phyloP scores from a whole-genome alignment of 2,888 invertebrate genomes.

The Hirudinaria manillensis region DNA sequence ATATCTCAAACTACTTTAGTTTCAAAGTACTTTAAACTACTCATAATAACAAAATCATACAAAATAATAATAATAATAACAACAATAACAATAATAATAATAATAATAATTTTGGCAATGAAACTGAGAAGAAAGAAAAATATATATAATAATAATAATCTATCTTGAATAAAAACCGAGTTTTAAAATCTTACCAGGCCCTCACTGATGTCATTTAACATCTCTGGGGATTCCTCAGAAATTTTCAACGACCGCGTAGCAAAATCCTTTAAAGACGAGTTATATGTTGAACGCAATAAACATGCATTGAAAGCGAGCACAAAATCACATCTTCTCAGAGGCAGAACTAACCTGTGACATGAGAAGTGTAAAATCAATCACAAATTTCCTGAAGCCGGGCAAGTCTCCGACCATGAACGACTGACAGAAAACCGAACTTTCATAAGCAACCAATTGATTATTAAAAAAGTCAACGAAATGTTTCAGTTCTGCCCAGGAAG shows the following conservation, averaged over 20 bases:
- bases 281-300: background rate
- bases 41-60: too few relatives aligned
- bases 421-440: constrained; percentile 43
- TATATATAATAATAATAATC: too few relatives aligned
- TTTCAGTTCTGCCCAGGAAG: constrained; percentile 41
- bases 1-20: too few relatives aligned
- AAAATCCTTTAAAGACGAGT: constrained; percentile 37
- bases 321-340: background rate
- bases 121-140: too few relatives aligned
- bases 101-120: too few relatives aligned
- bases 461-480: constrained; percentile 47
- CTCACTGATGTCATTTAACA: background rate
- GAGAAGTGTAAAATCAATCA: constrained; percentile 41
- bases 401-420: constrained; percentile 39
- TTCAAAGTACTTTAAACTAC: too few relatives aligned
- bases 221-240: constrained; percentile 41
- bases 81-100: too few relatives aligned
- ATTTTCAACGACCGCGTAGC: constrained; percentile 41
- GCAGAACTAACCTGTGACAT: constrained; percentile 44
- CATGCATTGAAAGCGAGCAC: background rate
- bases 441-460: constrained; percentile 45
- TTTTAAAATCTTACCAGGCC: background rate
- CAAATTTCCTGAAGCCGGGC: constrained; percentile 43
- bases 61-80: too few relatives aligned
- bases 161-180: too few relatives aligned